Evolutionary conservation across 2,888 invertebrate genomes (phyloP), one percentile per base, ranked within the genome.

Genomic region (Cosmopolites sordidus): DNA sequence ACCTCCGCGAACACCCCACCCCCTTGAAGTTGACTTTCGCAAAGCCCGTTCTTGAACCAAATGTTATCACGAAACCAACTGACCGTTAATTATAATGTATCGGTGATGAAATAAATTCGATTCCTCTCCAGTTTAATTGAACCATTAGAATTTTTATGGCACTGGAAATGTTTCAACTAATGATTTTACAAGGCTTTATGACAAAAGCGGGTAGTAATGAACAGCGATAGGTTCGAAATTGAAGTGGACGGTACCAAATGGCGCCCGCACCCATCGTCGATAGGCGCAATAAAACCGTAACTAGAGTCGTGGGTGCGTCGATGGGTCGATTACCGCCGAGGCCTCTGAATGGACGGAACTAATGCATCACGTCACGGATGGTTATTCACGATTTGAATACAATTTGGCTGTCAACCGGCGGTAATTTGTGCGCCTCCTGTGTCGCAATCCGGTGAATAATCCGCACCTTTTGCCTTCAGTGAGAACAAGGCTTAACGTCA

Each of bases 341-440:
- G n/a, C 33, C n/a, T n/a, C 33, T 33, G 33, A 33, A 33, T 33
- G 33, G 62, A 68, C 68, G 68, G 68, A 69, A 69, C 69, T 67
- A 70, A 70, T 70, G 65, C 63, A 62, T 69, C 67, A 67, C 61
- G 64, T 64, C 62, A 67, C 68, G 68, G 65, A 56, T 59, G 53
- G 61, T 59, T 60, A 54, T 58, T 38, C 54, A 17, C 59, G 55
- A 70, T 69, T 70, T 69, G 65, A 68, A 68, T 66, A 68, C 69
- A 69, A 69, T 70, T 66, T 66, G 61, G 59, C 66, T 67, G 68
- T 68, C 69, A 66, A 64, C 63, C 57, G 64, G 62, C 57, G 63
- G 62, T 66, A 69, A 69, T 69, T 69, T 66, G 55, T 51, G 51
- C 51, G 51, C 55, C 51, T 51, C 47, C 38, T 50, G 54, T 47